Base-by-base conservation (phyloP, 2,888 invertebrate genomes). In the Chymomyza amoena region DNA sequence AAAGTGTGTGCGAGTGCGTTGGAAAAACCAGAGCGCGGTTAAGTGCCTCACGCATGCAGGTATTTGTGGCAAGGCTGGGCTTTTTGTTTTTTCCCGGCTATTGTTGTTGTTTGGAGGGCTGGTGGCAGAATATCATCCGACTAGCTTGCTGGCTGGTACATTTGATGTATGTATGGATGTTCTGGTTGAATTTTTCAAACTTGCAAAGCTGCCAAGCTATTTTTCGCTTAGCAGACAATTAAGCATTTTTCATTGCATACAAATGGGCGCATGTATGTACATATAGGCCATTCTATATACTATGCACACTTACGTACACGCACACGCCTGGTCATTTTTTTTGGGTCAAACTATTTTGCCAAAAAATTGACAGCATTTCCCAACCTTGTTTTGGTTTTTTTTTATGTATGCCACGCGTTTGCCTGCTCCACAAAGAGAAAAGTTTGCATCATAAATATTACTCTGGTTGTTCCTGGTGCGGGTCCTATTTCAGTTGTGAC, bases 221-320 rank as follows among this genome's bases (percentile, higher is more conserved):
- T 82, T 50, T 79, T 76, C 85, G 85, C 79, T 84, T 81, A 84
- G 85, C 84, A 79, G 87, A 79, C 84, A 84, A 87, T 84, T 84
- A 81, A 84, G 78, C 83, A 87, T 83, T 84, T 84, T 87, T 82
- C 81, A 80, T 85, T 75, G 79, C 84, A 84, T 74, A 80, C 85
- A 80, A 87, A 83, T 77, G 72, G 73, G 45, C 51, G 64, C 66
- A 18, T 54, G 50, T 20, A 50, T 52, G 50, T 20, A 50, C 52
- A 72, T 51, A 52, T 45, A 45, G 13, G 39, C 39, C 54, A 54
- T 16, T 2, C 16, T 15, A 16, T 28, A 51, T 28, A 15, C 18
- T 45, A 62, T 20, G 50, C 13, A n/a, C 10, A 10, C 16, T 15
- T 7, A 39, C 2, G 20, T 32, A 13, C 6, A 5, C 16, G 28